Percentiles rank a stretch among this genome's conserved stretches.
phyloP scores from a whole-genome alignment of 2,888 invertebrate genomes.

The Cerastis leucographa region DNA sequence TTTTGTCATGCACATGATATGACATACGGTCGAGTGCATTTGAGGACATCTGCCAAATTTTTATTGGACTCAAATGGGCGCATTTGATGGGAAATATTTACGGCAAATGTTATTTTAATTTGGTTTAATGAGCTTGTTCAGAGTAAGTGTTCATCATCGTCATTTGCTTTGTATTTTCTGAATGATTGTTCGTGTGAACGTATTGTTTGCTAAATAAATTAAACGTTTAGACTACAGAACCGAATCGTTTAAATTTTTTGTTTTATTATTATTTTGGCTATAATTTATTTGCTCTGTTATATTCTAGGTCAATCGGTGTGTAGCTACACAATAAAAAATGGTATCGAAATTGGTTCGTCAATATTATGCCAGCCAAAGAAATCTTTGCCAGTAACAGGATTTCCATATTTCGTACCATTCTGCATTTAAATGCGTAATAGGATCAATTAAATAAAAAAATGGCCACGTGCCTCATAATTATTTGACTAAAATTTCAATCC shows the following conservation, averaged over 20 bases:
- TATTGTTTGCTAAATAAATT: not conserved
- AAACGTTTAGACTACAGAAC: not conserved
- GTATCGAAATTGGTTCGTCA: not conserved
- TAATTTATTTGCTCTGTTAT: not conserved
- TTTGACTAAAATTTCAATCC: conserved; percentile 43
- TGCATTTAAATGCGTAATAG: conserved; percentile 4
- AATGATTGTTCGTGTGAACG: not conserved
- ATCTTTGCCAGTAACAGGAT: not conserved
- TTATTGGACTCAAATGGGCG: conserved; percentile 40
- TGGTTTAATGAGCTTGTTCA: conserved; percentile 31
- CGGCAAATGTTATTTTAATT: conserved; percentile 31
- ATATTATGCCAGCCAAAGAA: not conserved
- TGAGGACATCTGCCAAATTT: conserved; percentile 80
- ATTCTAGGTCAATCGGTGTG: not conserved
- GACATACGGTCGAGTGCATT: conserved; percentile 81
- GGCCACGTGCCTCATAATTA: conserved; percentile 51
- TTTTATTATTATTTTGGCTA: too few relatives aligned
- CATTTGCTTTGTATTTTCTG: not conserved
- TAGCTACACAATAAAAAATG: not conserved
- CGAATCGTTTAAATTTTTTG: too few relatives aligned
- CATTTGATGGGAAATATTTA: conserved; percentile 37
- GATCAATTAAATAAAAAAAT: conserved; percentile 4
- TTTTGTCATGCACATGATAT: conserved; percentile 73
- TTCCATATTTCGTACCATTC: not conserved
- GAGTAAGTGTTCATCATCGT: not conserved